Conservation (phyloP, 2,797 vertebrate genomes). For the Gymnoscopelus braueri region DNA sequence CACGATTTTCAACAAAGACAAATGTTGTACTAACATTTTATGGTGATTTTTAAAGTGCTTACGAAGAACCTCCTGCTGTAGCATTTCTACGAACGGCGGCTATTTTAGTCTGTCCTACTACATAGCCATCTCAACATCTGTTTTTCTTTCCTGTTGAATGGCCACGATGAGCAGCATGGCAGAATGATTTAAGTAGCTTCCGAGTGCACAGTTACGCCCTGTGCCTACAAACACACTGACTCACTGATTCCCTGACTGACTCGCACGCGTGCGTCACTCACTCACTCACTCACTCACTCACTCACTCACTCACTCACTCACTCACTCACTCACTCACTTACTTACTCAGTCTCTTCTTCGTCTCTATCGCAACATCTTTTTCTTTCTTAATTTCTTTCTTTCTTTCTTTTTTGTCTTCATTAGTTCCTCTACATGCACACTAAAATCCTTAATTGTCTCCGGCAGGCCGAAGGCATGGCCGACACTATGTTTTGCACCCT, state of each 20-base stretch:
- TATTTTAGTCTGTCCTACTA: slow-evolving; percentile 11
- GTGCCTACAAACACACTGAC: slow-evolving; percentile 42
- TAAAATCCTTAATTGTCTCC: too few relatives aligned
- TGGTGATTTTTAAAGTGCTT: slow-evolving; percentile 11
- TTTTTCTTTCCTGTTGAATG: slow-evolving; percentile 25
- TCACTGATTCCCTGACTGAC: slow-evolving; percentile 13
- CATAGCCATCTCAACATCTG: slow-evolving; percentile 16
- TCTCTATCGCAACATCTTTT: neutral
- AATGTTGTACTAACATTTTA: slow-evolving; percentile 6
- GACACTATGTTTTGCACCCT: too few relatives aligned
- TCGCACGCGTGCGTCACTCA: too few relatives aligned
- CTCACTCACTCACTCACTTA: too few relatives aligned
- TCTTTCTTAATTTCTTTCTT: neutral
- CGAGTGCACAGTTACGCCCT: slow-evolving; percentile 61
- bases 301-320: too few relatives aligned
- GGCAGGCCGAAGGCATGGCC: too few relatives aligned
- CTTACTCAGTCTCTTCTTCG: too few relatives aligned
- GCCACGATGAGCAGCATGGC: slow-evolving; percentile 32
- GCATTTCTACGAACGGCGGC: neutral
- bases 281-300: too few relatives aligned
- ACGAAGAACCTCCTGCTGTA: neutral
- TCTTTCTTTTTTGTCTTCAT: slow-evolving; percentile 1
- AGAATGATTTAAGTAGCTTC: slow-evolving; percentile 68
- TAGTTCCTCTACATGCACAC: neutral
- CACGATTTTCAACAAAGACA: too few relatives aligned